Conservation (phyloP, 2,888 invertebrate species). For the Synanthedon vespiformis region DNA sequence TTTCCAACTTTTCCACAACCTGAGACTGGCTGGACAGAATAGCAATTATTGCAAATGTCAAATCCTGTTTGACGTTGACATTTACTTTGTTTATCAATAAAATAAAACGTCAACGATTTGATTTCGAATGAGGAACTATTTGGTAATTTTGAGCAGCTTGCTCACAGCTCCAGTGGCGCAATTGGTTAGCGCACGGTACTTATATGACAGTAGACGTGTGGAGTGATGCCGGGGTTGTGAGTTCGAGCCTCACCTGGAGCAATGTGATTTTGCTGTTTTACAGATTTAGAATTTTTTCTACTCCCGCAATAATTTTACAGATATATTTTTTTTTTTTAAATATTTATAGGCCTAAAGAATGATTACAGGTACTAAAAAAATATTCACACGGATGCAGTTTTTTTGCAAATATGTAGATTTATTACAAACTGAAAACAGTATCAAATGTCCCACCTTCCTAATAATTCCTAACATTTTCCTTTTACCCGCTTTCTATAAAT, state of each 20-base stretch:
- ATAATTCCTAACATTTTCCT: no score
- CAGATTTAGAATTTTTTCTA: neutral
- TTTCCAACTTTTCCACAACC: conserved; percentile 4
- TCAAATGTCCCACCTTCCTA: no score
- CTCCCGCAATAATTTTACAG: no score
- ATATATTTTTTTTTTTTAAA: no score
- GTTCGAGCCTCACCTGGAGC: conserved; percentile 99
- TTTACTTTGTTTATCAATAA: conserved; percentile 24
- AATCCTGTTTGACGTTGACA: conserved; percentile 21
- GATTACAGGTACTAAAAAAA: no score
- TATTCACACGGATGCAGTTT: no score
- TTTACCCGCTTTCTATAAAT: no score
- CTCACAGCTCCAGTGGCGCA: conserved; percentile 95
- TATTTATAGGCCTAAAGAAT: no score
- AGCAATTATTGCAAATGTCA: neutral
- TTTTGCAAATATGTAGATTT: no score
- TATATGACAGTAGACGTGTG: conserved; percentile 96
- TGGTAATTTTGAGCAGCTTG: conserved; percentile 25
- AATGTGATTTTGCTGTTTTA: conserved; percentile 42
- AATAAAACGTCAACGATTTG: conserved; percentile 39
- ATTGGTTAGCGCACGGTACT: conserved; percentile 99
- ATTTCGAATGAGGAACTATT: conserved; percentile 16
- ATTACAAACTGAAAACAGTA: no score
- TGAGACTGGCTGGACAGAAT: neutral
- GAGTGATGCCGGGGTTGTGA: conserved; percentile 99